These are phyloP conservation scores for Xenentodon cancila DNA, from an alignment of 2,797 vertebrate species.

Conservation along the genomic window DNA sequence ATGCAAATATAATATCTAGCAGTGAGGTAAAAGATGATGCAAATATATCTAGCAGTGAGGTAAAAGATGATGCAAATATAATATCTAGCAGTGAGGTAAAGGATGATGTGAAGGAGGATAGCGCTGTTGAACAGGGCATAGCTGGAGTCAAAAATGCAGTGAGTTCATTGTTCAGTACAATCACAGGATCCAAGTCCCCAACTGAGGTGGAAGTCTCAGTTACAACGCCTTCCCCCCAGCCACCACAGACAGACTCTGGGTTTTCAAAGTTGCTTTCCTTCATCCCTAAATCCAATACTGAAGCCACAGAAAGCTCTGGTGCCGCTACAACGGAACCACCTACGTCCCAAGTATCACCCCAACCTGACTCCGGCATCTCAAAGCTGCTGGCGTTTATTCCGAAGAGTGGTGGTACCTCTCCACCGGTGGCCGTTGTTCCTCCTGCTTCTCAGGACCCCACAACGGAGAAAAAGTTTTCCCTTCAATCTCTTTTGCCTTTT, in stretches of 20 bases:
- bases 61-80: constrained; percentile 62
- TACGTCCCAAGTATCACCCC: constrained; percentile 55
- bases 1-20: constrained; percentile 55
- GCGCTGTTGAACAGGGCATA: constrained; percentile 69
- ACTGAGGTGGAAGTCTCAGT: constrained; percentile 71
- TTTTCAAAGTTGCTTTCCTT: constrained; percentile 81
- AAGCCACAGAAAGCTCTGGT: constrained; percentile 73
- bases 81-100: constrained; percentile 52
- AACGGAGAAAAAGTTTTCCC: constrained; percentile 78
- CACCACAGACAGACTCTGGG: constrained; percentile 74
- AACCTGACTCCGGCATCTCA: constrained; percentile 79
- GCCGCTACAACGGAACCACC: constrained; percentile 30
- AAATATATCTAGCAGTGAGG: constrained; percentile 49
- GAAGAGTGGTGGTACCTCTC: constrained; percentile 69
- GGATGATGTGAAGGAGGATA: constrained; percentile 51
- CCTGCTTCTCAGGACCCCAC: constrained; percentile 77
- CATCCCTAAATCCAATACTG: constrained; percentile 75
- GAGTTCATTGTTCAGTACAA: constrained; percentile 84
- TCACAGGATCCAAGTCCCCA: constrained; percentile 85
- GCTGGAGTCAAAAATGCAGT: constrained; percentile 87
- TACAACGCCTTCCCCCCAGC: constrained; percentile 60
- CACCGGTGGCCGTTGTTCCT: constrained; percentile 73
- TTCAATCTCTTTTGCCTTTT: constrained; percentile 80
- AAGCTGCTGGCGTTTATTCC: constrained; percentile 82
- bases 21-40: constrained; percentile 50